Percentiles rank a stretch among this genome's conserved stretches.
phyloP scores from a whole-genome alignment of 2,113 vertebrate genomes.

The Tauraco erythrolophus region DNA sequence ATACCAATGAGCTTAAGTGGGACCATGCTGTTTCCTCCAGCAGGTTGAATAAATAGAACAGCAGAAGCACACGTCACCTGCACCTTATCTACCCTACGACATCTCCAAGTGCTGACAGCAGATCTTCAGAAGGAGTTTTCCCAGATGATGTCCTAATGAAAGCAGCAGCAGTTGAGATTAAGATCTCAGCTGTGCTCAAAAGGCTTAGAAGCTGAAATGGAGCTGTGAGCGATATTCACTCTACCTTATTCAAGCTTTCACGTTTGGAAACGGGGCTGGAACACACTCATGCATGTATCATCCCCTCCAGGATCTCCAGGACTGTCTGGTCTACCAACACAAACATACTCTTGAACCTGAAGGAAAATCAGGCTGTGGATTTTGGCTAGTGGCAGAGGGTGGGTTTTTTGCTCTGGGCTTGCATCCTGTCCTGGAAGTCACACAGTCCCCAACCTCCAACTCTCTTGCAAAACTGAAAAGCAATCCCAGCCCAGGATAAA shows the following conservation, averaged over 20 bases:
- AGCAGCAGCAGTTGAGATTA: background rate
- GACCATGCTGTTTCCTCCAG: background rate
- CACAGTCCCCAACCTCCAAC: background rate
- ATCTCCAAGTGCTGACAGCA: background rate
- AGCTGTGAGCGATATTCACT: background rate
- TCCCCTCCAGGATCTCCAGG: background rate
- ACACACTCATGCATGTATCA: background rate
- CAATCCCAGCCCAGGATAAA: background rate
- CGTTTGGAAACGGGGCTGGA: background rate
- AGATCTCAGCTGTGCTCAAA: background rate
- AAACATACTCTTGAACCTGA: background rate
- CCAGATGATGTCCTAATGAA: background rate
- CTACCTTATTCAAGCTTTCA: background rate
- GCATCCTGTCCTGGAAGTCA: slow-evolving; percentile 32
- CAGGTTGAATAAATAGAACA: background rate
- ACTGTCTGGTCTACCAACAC: background rate
- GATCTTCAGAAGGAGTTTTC: background rate
- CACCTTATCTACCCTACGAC: background rate
- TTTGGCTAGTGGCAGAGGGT: slow-evolving; percentile 9
- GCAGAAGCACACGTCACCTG: background rate
- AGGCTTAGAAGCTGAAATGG: background rate
- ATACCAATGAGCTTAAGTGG: background rate
- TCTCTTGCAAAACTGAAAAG: background rate
- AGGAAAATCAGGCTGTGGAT: background rate
- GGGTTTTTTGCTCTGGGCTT: background rate